Percentiles rank a stretch among this genome's conserved stretches.
These are phyloP conservation scores for Squalus acanthias DNA, from an alignment of 2,797 vertebrate species.

Conservation along the genomic window DNA sequence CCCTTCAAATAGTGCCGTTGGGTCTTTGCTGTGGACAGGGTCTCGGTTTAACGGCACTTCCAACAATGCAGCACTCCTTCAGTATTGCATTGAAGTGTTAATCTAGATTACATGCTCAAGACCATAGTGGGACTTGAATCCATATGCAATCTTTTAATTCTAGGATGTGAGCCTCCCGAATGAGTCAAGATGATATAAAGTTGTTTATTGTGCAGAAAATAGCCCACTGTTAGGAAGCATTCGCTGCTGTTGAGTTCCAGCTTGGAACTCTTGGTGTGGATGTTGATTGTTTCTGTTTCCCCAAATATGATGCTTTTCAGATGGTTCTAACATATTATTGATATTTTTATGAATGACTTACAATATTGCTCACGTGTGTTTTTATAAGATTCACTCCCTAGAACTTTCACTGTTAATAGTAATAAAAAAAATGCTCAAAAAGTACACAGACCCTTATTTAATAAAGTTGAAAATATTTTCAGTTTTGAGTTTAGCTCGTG, in stretches of 20 bases:
- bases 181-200: neutral
- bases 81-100: neutral
- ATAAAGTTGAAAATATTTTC: neutral
- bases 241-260: neutral
- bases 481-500: neutral
- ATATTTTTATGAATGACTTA: neutral
- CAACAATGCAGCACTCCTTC: neutral
- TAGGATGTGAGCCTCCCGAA: neutral
- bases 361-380: neutral
- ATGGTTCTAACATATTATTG: neutral
- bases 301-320: neutral
- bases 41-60: neutral
- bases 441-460: neutral
- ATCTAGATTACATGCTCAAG: neutral
- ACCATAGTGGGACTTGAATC: neutral
- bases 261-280: neutral
- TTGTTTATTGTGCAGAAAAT: neutral
- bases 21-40: neutral
- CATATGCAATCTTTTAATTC: neutral
- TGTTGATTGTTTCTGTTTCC: neutral
- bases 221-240: neutral
- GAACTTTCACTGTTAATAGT: neutral
- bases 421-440: neutral
- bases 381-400: neutral
- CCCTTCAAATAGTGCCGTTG: neutral